These are phyloP conservation scores for Tricholaema leucomelas DNA, from an alignment of 2,113 vertebrate genomes.

Conservation along the genomic window DNA sequence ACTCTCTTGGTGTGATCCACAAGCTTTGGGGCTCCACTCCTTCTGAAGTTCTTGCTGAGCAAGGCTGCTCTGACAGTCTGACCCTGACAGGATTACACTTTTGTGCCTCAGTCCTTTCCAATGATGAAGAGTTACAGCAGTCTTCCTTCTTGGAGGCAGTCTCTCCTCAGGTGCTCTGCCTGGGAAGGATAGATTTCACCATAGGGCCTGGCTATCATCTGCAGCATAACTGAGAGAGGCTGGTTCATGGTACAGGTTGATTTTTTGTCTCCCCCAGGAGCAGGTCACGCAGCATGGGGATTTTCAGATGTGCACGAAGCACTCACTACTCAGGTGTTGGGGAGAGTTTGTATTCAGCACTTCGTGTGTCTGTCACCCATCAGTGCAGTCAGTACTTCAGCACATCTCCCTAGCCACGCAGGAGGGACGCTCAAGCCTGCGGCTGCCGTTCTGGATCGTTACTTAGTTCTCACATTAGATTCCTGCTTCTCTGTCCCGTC, in stretches of 20 bases:
- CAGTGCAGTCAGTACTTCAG: neutral
- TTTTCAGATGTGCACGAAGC: neutral
- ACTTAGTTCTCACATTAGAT: neutral
- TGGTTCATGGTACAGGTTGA: neutral
- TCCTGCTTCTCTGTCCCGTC: neutral
- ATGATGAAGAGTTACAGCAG: neutral
- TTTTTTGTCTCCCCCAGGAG: neutral
- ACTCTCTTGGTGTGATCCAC: neutral
- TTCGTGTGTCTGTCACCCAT: neutral
- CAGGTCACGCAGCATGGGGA: accelerated
- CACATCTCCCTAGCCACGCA: no score
- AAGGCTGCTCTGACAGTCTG: neutral
- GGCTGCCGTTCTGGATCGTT: neutral
- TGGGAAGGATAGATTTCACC: neutral
- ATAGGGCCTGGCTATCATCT: neutral
- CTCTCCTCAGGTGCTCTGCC: neutral
- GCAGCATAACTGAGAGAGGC: neutral
- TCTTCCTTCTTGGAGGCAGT: neutral
- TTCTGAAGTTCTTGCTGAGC: neutral
- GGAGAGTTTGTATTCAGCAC: neutral
- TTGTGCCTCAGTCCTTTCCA: neutral
- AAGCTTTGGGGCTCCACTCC: neutral
- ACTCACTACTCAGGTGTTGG: neutral
- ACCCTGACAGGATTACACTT: neutral
- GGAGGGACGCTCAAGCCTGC: neutral